Percentiles rank a stretch among this genome's conserved stretches.
These are phyloP conservation scores for Whitmania pigra DNA, from an alignment of 1,140 invertebrate genomes.

Conservation along the genomic window DNA sequence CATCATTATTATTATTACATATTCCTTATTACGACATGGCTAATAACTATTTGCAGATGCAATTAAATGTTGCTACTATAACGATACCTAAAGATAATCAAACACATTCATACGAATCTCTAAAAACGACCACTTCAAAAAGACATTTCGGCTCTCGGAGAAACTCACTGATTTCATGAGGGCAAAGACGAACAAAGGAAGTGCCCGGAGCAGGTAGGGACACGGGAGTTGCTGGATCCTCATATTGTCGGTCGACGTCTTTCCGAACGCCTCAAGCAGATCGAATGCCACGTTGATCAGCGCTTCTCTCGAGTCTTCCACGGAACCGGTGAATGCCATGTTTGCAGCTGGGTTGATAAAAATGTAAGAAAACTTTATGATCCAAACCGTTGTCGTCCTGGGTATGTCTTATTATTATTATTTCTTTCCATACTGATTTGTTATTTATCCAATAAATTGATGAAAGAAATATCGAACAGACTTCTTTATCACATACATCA, in stretches of 20 bases:
- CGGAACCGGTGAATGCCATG: constrained; percentile 63
- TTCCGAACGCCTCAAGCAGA: constrained; percentile 68
- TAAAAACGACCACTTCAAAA: too few relatives aligned
- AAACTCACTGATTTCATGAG: constrained; percentile 75
- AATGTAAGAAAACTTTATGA: background rate
- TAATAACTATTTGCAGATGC: too few relatives aligned
- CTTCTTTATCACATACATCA: background rate
- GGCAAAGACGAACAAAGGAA: constrained; percentile 79
- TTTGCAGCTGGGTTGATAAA: constrained; percentile 55
- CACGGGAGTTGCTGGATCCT: constrained; percentile 58
- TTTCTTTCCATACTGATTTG: background rate
- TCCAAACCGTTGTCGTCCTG: background rate
- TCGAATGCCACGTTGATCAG: constrained; percentile 88
- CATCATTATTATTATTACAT: too few relatives aligned
- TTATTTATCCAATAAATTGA: background rate
- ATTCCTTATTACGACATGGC: too few relatives aligned
- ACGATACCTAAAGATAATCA: too few relatives aligned
- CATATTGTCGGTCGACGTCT: constrained; percentile 47
- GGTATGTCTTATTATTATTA: background rate
- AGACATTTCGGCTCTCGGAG: background rate
- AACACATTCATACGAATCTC: too few relatives aligned
- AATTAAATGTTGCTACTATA: too few relatives aligned
- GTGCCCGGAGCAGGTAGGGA: constrained; percentile 59
- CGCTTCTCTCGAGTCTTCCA: constrained; percentile 86
- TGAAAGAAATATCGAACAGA: background rate